A percentile compares a stretch with the other conserved stretches of the same genome.
Conservation (phyloP, 2,113 vertebrate genomes). For the Philantomba maxwellii region DNA sequence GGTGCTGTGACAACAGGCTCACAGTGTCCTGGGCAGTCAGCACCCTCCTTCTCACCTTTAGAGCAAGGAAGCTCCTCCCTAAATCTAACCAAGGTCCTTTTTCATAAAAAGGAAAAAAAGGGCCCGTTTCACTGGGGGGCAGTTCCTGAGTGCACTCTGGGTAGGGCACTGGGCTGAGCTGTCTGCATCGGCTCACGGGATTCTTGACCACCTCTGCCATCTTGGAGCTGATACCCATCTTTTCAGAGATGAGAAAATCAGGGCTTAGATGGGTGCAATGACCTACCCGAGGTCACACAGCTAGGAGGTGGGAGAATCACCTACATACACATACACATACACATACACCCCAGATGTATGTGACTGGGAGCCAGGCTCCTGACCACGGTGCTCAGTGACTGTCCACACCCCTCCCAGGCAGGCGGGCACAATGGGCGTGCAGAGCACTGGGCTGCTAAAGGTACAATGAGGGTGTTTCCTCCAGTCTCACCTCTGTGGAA, state of each 20-base stretch:
- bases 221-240: fast-evolving
- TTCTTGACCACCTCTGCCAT: background rate
- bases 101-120: background rate
- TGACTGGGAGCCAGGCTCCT: background rate
- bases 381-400: fast-evolving
- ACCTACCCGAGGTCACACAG: background rate
- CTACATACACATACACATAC: too few relatives aligned
- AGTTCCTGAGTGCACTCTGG: background rate
- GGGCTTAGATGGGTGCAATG: background rate
- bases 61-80: background rate
- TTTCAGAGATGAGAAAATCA: background rate
- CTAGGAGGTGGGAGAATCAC: background rate
- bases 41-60: background rate
- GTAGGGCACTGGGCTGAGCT: background rate
- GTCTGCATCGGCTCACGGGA: fast-evolving
- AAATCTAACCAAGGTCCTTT: background rate
- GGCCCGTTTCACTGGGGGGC: background rate
- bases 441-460: background rate
- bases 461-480: background rate
- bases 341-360: too few relatives aligned
- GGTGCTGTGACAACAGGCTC: too few relatives aligned
- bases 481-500: background rate
- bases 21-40: background rate
- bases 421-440: background rate
- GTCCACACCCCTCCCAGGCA: background rate